Evolutionary conservation across 1,140 invertebrate species (phyloP).

Genomic region (Eumaeus atala): DNA sequence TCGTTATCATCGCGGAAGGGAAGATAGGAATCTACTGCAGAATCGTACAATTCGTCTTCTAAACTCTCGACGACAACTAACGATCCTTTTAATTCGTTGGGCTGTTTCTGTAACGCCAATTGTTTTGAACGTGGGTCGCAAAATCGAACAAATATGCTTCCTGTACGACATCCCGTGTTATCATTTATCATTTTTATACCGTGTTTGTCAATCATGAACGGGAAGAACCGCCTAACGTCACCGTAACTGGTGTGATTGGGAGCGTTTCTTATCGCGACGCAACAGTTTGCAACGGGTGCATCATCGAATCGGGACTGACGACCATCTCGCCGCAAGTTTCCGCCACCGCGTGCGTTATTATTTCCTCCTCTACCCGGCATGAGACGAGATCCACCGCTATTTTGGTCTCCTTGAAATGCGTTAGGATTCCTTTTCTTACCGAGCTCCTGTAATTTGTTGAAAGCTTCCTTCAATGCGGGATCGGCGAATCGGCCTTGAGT

Average conservation of each 20-base stretch:
- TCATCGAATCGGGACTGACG: slow-evolving; percentile 45
- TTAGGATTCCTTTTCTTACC: slow-evolving; percentile 77
- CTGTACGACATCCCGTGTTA: slow-evolving; percentile 83
- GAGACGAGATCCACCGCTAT: slow-evolving; percentile 36
- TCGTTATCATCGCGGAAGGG: slow-evolving; percentile 67
- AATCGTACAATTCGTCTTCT: slow-evolving; percentile 79
- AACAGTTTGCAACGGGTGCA: slow-evolving; percentile 47
- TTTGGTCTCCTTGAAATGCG: slow-evolving; percentile 71
- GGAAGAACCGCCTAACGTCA: slow-evolving; percentile 88
- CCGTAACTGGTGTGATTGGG: slow-evolving; percentile 80
- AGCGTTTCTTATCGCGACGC: slow-evolving; percentile 83
- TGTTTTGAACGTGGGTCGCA: slow-evolving; percentile 79
- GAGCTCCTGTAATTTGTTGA: slow-evolving; percentile 73
- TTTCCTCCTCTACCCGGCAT: slow-evolving; percentile 29
- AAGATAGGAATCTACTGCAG: slow-evolving; percentile 78
- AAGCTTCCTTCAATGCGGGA: slow-evolving; percentile 45
- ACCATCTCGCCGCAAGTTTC: slow-evolving; percentile 35
- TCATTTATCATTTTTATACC: slow-evolving; percentile 91
- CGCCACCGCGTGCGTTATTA: slow-evolving; percentile 30
- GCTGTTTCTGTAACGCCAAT: slow-evolving; percentile 79
- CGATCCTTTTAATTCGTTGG: slow-evolving; percentile 76
- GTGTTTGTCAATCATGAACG: slow-evolving; percentile 84
- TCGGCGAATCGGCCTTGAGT: slow-evolving; percentile 40
- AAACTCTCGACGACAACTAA: slow-evolving; percentile 77
- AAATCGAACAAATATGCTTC: slow-evolving; percentile 88